Conservation (phyloP, 2,888 invertebrate genomes). For the Hermaeophaga mercurialis region DNA sequence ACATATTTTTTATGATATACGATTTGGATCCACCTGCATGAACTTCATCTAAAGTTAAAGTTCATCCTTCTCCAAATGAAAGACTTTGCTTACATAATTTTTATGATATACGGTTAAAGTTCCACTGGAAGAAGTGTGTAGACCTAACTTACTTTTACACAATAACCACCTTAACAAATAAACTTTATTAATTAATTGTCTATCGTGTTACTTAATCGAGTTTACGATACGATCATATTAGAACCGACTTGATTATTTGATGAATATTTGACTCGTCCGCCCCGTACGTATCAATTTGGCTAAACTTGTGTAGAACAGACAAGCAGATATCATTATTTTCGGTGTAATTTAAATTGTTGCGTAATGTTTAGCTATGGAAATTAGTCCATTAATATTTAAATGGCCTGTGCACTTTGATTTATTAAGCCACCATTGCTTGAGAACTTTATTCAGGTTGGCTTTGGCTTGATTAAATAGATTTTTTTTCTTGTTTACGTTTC, state of each 20-base stretch:
- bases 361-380: constrained; percentile 52
- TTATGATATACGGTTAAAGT: no score
- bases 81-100: no score
- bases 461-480: constrained; percentile 44
- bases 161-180: no score
- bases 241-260: neutral
- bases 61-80: no score
- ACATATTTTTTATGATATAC: no score
- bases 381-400: constrained; percentile 48
- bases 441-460: constrained; percentile 42
- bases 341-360: constrained; percentile 52
- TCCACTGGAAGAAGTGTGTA: no score
- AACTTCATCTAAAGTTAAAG: no score
- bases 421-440: constrained; percentile 38
- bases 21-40: no score
- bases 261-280: neutral
- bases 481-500: constrained; percentile 34
- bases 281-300: neutral
- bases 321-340: constrained; percentile 51
- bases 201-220: neutral
- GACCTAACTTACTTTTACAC: no score
- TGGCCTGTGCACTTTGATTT: constrained; percentile 46
- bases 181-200: no score
- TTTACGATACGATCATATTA: neutral
- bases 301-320: constrained; percentile 40